Percentiles rank a stretch among this genome's conserved stretches.
Evolutionary conservation across 1,140 invertebrate species (phyloP).

Genomic region (Uloborus diversus): DNA sequence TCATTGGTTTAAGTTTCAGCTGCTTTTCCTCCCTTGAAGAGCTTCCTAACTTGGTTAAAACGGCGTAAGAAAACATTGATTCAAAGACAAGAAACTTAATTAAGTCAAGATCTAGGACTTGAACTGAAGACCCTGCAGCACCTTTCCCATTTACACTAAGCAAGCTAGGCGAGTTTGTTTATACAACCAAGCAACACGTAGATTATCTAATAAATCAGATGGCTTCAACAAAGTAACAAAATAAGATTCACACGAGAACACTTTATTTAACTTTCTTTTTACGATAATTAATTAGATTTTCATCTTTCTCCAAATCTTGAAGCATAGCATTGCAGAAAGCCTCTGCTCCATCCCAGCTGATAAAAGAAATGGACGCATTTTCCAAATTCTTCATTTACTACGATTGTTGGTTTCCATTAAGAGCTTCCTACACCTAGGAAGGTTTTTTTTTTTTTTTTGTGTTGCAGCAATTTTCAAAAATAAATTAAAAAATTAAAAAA

Average conservation of each 20-base stretch:
- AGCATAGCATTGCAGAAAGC: too few relatives aligned
- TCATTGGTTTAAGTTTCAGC: background rate
- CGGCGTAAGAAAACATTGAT: constrained; percentile 53
- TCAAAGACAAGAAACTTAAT: constrained; percentile 55
- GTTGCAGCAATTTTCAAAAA: too few relatives aligned
- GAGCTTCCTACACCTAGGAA: too few relatives aligned
- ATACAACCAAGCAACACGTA: constrained; percentile 46
- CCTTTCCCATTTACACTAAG: constrained; percentile 35
- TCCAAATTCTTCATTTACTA: too few relatives aligned
- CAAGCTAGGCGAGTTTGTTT: constrained; percentile 35
- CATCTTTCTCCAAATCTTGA: constrained; percentile 19
- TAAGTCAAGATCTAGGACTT: constrained; percentile 39
- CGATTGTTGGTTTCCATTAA: too few relatives aligned
- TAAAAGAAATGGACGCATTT: too few relatives aligned
- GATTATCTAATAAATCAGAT: constrained; percentile 55
- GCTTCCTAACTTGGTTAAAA: constrained; percentile 44
- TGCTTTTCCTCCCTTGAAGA: constrained; percentile 27
- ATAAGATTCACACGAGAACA: constrained; percentile 24
- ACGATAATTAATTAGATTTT: constrained; percentile 54
- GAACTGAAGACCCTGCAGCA: constrained; percentile 11
- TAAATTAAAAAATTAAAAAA: too few relatives aligned
- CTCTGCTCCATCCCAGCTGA: too few relatives aligned
- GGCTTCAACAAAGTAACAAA: constrained; percentile 42
- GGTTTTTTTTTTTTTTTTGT: too few relatives aligned
- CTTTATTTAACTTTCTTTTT: constrained; percentile 55